Base-by-base conservation (phyloP, 2,888 invertebrate species). In the Calameuta filiformis region DNA sequence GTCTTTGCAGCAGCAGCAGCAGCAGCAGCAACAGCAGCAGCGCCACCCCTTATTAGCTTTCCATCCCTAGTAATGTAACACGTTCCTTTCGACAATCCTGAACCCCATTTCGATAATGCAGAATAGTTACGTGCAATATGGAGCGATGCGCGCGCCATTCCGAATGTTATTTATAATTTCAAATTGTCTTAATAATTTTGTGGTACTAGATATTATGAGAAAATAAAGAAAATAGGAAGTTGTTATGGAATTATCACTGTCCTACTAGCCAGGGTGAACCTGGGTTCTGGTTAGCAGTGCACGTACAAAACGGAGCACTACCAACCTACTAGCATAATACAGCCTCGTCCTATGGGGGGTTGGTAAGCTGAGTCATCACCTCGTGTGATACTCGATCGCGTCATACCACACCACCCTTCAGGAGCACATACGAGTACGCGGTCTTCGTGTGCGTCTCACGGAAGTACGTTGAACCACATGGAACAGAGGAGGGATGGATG, bases 321-420 rank as follows among this genome's bases (percentile, higher is more conserved):
- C 56, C 56, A 56, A 56, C 56, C 56, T 56, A 56, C 56, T 56
- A 15, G 56, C 56, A 56, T 33, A 71, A 71, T 71, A 71, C 71
- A 33, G 31, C 71, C 71, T 71, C 11, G 31, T 35, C 69, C 35
- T 79, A 75, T 76, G 81, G 83, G 85, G 85, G 85, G 86, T 85
- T 84, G 81, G 84, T 80, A 81, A 86, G 89, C 89, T 89, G 89
- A 89, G 89, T 89, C 89, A 89, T 89, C 89, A 86, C 83, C 84
- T 85, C 83, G 83, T 85, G 82, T 86, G 87, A 87, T 89, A 89
- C 88, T 88, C 86, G 84, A 89, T 88, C 87, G 85, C 88, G 86
- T 87, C 87, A 83, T 83, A 83, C 84, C 84, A 81, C 81, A 81
- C 82, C 83, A 81, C 80, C 85, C 87, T 83, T 83, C 76, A 69